A percentile compares a stretch with the other conserved stretches of the same genome.
Evolutionary conservation across 2,888 invertebrate genomes (phyloP).

Genomic region (Eurois occulta): DNA sequence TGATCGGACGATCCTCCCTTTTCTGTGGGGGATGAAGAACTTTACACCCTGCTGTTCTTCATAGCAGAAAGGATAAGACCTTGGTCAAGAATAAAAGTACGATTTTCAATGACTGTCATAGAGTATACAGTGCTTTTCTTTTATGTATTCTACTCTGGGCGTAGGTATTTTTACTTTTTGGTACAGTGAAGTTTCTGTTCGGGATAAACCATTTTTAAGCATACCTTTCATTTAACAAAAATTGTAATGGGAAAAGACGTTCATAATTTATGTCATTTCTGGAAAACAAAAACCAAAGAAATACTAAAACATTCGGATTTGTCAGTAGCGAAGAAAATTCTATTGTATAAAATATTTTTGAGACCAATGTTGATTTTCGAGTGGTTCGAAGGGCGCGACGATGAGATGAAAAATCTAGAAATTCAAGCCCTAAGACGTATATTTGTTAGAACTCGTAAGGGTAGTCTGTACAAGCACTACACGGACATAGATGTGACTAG

Average conservation of each 20-base stretch:
- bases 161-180: too few relatives aligned
- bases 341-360: slow-evolving; percentile 78
- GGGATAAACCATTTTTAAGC: neutral
- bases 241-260: slow-evolving; percentile 24
- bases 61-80: too few relatives aligned
- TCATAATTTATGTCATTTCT: slow-evolving; percentile 30
- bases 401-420: slow-evolving; percentile 71
- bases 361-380: slow-evolving; percentile 75
- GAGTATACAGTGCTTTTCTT: too few relatives aligned
- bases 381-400: slow-evolving; percentile 69
- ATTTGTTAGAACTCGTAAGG: slow-evolving; percentile 58
- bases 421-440: slow-evolving; percentile 71
- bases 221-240: neutral
- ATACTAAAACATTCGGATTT: slow-evolving; percentile 66
- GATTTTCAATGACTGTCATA: too few relatives aligned
- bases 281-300: slow-evolving; percentile 58
- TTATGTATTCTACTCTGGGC: too few relatives aligned
- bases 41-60: too few relatives aligned
- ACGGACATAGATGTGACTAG: slow-evolving; percentile 73
- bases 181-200: neutral
- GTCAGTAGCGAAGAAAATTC: slow-evolving; percentile 68
- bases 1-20: too few relatives aligned
- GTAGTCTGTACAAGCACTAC: slow-evolving; percentile 68
- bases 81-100: too few relatives aligned
- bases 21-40: too few relatives aligned